Evolutionary conservation across 1,140 invertebrate genomes (phyloP), one percentile per base, ranked within the genome.

Genomic region (Anastrepha ludens): DNA sequence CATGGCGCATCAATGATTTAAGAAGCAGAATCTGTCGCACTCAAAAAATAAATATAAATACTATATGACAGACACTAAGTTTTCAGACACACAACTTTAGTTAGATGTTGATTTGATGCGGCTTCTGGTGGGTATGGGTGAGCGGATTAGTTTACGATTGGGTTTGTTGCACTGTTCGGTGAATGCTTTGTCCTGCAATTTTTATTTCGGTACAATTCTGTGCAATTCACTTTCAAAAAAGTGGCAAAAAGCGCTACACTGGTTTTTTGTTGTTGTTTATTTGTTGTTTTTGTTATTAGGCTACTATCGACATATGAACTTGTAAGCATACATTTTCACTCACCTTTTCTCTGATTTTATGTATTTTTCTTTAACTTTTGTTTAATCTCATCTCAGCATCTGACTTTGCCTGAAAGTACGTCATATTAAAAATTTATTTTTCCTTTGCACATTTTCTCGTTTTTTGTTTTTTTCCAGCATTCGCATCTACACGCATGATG

Each of bases 171-270:
- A 41, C 67, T 74, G 17, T 9, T 74, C 17, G 39, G 67, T 47
- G 11, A 17, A 4, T 15, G 15, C 7, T 74, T n/a, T 55, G 15
- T 81, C n/a, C 50, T 13, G 17, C n/a, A 41, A 7, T 8, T 81
- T 55, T 1, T 20, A 2, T 2, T 20, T 50, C 7, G 7, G n/a
- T 17, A 20, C n/a, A 55, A 81, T 50, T 11, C 2, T 5, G 47
- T 20, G 5, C 47, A 81, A 81, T 81, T 81, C 74, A 81, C 47
- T 81, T 81, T 81, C 74, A 81, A 81, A 55, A 8, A 17, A 29
- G 29, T 29, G 29, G n/a, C 47, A 81, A 5, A 78, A 78, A 78
- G 70, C 70, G 47, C 41, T 47, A 20, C 9, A 65, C 7, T 65
- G 15, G 6, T 47, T 2, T 29, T 70, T 29, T 70, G 41, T 74